Percentiles rank a stretch among this genome's conserved stretches.
phyloP scores from a whole-genome alignment of 37 sponge, comb jelly and placozoan genomes.

The Aphrocallistes beatrix region DNA sequence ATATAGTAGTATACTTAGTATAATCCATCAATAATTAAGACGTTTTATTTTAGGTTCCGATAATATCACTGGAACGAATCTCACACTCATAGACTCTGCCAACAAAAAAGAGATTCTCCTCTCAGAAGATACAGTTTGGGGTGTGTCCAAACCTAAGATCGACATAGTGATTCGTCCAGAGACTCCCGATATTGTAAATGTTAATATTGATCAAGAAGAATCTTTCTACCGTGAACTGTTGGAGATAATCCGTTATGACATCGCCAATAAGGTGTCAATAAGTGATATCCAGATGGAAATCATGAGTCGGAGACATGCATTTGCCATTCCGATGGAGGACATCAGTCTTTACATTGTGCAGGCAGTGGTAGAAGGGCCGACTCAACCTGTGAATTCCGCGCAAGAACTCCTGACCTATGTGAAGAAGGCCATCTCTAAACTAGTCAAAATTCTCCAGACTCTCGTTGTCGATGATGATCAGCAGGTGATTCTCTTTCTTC shows the following conservation, averaged over 20 bases:
- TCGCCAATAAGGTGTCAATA: background rate
- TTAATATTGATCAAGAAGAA: background rate
- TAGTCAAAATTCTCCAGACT: background rate
- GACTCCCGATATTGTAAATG: background rate
- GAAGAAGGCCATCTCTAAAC: background rate
- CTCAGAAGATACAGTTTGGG: background rate
- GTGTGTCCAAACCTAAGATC: background rate
- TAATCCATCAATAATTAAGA: no score
- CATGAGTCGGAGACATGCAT: background rate
- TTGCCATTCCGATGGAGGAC: constrained; percentile 12
- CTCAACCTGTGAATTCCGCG: background rate
- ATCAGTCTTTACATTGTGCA: constrained; percentile 2
- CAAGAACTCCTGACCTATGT: background rate
- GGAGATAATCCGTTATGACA: background rate
- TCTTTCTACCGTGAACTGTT: background rate
- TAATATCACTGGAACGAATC: background rate
- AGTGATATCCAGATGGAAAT: constrained; percentile 4
- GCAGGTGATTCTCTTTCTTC: no score
- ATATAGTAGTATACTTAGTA: no score
- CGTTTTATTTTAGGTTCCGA: constrained; percentile 4
- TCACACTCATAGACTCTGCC: background rate
- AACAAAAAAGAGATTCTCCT: background rate
- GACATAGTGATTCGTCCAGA: background rate
- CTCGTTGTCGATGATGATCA: background rate
- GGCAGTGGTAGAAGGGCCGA: background rate